Percentiles rank a stretch among this genome's conserved stretches.
phyloP scores from a whole-genome alignment of 2,888 invertebrate genomes.

The Drosophila prolongata region DNA sequence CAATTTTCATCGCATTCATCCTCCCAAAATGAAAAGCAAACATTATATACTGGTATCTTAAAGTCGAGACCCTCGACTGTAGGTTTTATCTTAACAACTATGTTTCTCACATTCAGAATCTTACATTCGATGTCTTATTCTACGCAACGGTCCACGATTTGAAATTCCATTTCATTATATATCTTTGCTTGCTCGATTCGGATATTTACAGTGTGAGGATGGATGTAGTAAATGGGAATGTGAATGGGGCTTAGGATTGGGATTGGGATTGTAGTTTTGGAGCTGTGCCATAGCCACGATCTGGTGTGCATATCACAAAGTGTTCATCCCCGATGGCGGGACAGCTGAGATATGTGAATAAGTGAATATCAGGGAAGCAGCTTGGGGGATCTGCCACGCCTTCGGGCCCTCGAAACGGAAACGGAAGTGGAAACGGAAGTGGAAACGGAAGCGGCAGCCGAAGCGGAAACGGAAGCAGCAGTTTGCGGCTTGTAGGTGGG shows the following conservation, averaged over 20 bases:
- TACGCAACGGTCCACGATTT: constrained; percentile 43
- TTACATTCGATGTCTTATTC: constrained; percentile 44
- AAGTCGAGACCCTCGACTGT: constrained; percentile 27
- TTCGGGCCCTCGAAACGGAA: constrained; percentile 21
- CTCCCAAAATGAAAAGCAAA: not conserved
- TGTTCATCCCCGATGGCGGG: constrained; percentile 50
- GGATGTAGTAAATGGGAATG: not conserved
- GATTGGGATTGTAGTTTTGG: not conserved
- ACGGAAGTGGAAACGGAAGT: not conserved
- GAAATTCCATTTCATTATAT: constrained; percentile 43
- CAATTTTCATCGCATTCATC: not conserved
- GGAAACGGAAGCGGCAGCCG: not conserved
- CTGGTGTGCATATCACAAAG: constrained; percentile 68
- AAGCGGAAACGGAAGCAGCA: not conserved
- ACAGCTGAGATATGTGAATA: constrained; percentile 3
- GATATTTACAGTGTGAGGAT: constrained; percentile 61
- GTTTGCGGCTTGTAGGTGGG: constrained; percentile 86
- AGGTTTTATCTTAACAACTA: constrained; percentile 35
- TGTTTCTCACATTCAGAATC: constrained; percentile 55
- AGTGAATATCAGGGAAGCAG: constrained; percentile 20
- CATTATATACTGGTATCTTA: constrained; percentile 14
- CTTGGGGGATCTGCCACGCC: constrained; percentile 42
- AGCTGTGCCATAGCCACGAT: constrained; percentile 26
- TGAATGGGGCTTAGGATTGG: not conserved
- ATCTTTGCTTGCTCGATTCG: constrained; percentile 28